A percentile compares a stretch with the other conserved stretches of the same genome.
Evolutionary conservation across 2,113 vertebrate species (phyloP).

Genomic region (Bos javanicus): DNA sequence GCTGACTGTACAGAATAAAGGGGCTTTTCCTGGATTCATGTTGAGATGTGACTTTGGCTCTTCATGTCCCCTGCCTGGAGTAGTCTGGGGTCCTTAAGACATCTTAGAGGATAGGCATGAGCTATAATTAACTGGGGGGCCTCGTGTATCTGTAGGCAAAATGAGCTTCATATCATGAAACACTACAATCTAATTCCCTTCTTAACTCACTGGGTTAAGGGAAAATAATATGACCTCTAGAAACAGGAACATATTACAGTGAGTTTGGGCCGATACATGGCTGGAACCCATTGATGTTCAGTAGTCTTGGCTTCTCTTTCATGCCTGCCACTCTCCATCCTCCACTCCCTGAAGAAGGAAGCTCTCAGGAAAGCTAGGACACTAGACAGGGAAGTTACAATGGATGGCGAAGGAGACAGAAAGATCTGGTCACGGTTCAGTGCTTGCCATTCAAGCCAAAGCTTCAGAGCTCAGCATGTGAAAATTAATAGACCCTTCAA

Average conservation of each 20-base stretch:
- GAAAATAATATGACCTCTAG: not conserved
- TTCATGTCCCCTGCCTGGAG: not conserved
- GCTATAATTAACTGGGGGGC: not conserved
- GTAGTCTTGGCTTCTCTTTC: not conserved
- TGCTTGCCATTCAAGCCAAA: not conserved
- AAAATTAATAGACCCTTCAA: not conserved
- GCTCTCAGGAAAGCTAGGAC: not conserved
- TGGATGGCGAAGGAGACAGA: not conserved
- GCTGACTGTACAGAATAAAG: not conserved
- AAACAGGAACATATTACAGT: not conserved
- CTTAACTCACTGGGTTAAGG: not conserved
- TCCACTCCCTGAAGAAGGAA: not conserved
- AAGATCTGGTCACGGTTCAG: not conserved
- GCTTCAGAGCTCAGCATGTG: not conserved
- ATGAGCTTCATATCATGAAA: not conserved
- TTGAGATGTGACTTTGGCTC: not conserved
- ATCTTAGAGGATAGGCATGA: not conserved
- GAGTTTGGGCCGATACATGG: no score
- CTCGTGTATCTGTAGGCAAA: not conserved
- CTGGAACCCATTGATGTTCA: not conserved
- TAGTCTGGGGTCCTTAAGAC: not conserved
- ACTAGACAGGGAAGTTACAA: not conserved
- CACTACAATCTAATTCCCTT: not conserved
- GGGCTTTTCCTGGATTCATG: not conserved
- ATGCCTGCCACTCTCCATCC: not conserved